These are phyloP conservation scores for Drosophila nebulosa DNA, from an alignment of 1,140 invertebrate genomes.

Conservation along the genomic window DNA sequence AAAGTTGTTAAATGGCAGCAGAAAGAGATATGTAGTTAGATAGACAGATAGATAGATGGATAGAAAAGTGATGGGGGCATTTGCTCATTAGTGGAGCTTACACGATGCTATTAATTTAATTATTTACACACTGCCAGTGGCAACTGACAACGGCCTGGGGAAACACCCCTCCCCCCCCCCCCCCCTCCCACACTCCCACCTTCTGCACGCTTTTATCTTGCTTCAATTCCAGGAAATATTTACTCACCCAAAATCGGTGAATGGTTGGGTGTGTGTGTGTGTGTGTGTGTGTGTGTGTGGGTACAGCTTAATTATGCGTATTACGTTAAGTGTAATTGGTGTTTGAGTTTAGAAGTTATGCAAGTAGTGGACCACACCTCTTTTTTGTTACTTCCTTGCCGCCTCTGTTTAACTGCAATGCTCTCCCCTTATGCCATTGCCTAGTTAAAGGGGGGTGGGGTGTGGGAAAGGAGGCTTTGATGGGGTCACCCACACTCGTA, in stretches of 20 bases:
- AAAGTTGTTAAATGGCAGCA: too few species aligned
- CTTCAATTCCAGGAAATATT: background rate
- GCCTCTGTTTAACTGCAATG: too few species aligned
- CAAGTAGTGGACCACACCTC: background rate
- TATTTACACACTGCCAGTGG: slow-evolving; percentile 54
- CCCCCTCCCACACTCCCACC: background rate
- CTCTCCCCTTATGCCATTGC: background rate
- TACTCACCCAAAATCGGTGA: background rate
- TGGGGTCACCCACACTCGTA: background rate
- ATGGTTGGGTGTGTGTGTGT: too few species aligned
- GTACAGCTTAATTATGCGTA: slow-evolving; percentile 63
- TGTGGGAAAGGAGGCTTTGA: background rate
- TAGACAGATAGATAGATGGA: too few species aligned
- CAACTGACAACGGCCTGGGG: slow-evolving; percentile 38
- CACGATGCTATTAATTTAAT: slow-evolving; percentile 72
- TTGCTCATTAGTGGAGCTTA: slow-evolving; percentile 69
- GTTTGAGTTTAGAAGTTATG: slow-evolving; percentile 21
- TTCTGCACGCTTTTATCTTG: background rate
- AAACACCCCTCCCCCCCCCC: background rate
- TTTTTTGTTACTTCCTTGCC: too few species aligned
- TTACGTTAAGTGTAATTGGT: slow-evolving; percentile 52
- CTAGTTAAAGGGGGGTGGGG: background rate
- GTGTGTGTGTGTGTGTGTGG: too few species aligned
- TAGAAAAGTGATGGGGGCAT: background rate
- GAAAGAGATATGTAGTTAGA: too few species aligned